phyloP scores from a whole-genome alignment of 2,888 invertebrate genomes.

The Ischnura elegans region DNA sequence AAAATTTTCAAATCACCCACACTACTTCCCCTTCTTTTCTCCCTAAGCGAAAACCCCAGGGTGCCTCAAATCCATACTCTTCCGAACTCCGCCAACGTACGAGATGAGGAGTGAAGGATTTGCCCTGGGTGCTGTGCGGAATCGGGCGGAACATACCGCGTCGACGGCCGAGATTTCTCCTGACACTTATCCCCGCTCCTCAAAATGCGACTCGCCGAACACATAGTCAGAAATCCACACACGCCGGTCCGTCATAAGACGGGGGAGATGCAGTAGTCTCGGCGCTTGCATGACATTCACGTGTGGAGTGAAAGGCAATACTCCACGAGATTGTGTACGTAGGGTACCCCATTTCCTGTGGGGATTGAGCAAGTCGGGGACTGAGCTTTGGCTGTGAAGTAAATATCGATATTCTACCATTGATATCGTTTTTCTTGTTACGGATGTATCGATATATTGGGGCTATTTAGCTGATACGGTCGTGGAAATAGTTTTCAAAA shows the following conservation, averaged over 20 bases:
- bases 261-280: neutral
- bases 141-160: neutral
- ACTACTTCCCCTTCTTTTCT: neutral
- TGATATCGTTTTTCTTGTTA: too few species aligned
- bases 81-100: neutral
- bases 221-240: neutral
- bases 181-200: neutral
- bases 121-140: slow-evolving; percentile 34
- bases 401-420: too few species aligned
- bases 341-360: slow-evolving; percentile 56
- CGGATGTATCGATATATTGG: too few species aligned
- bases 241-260: neutral
- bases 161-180: neutral
- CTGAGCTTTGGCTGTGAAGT: too few species aligned
- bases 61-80: neutral
- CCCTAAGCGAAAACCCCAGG: neutral
- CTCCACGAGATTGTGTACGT: slow-evolving; percentile 18
- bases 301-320: slow-evolving; percentile 44
- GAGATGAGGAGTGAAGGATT: slow-evolving; percentile 5
- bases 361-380: slow-evolving; percentile 44
- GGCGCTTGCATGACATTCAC: neutral
- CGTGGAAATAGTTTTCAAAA: too few species aligned
- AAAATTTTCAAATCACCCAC: slow-evolving; percentile 51
- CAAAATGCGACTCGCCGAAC: neutral
- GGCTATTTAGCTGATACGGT: too few species aligned